Base-by-base conservation (phyloP, 2,113 vertebrate species). In the Cyprichromis sp. region DNA sequence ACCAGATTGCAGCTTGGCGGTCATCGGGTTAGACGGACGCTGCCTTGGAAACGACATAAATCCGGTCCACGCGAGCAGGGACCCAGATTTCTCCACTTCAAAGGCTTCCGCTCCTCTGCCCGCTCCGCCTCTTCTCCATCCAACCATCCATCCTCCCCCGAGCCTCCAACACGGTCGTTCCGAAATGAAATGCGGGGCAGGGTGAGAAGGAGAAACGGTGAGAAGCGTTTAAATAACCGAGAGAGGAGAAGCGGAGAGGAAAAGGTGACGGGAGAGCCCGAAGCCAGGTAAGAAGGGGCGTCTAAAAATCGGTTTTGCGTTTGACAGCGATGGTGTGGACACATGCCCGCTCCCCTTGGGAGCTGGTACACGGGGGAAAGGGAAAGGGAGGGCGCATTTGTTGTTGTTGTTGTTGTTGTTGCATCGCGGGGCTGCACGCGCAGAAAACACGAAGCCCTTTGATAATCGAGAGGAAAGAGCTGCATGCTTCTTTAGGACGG, bases 11-110 rank as follows among this genome's bases (percentile, higher is more conserved):
- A n/a, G 21, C 82, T 91, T 87, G 71, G 87, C 6, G 42, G 34
- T 53, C 12, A 13, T 87, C 80, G 21, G 38, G 4, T 92, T 85
- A 61, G 89, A 66, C 88, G 89, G 91, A 92, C 91, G 95, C 95
- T 95, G 92, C 95, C 94, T 92, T 95, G 95, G 95, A 93, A 95
- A 96, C 94, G 86, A 91, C 94, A 92, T 80, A 90, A 89, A 93
- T 93, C 93, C 91, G 83, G 88, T 90, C 86, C 88, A 89, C 84
- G 92, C 92, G 54, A 91, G 38, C 87, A 24, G 76, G 93, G 88
- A 92, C 89, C 88, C 91, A 92, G 71, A 93, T 93, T 87, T 88
- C 80, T 84, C 80, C 87, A 93, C 91, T 91, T 95, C 94, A 94
- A 93, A 95, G 93, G 91, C 89, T 91, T 90, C 87, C 79, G 55